Conservation (phyloP, 1,140 invertebrate genomes). For the Microvelia longipes region DNA sequence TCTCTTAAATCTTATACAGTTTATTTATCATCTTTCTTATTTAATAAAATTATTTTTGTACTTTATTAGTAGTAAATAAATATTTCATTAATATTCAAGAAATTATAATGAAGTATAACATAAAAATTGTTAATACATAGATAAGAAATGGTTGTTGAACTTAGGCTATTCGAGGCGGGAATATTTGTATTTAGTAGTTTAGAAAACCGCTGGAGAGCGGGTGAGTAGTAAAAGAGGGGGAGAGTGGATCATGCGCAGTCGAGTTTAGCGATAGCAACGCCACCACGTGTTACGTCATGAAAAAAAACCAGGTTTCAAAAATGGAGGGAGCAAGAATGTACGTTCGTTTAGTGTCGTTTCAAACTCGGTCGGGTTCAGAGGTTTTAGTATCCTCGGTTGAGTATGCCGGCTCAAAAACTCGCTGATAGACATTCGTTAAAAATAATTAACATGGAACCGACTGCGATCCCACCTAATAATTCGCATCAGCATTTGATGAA, state of each 20-base stretch:
- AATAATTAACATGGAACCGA: slow-evolving; percentile 34
- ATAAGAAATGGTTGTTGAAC: too few species aligned
- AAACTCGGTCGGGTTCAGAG: slow-evolving; percentile 4
- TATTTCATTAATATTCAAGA: too few species aligned
- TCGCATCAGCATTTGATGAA: slow-evolving; percentile 40
- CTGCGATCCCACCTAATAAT: slow-evolving; percentile 36
- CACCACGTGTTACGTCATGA: slow-evolving; percentile 1
- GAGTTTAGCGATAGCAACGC: not conserved
- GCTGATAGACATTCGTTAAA: slow-evolving; percentile 24
- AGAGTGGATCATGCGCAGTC: not conserved
- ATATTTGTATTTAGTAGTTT: not conserved
- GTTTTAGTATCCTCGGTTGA: not conserved
- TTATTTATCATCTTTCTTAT: too few species aligned
- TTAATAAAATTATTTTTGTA: too few species aligned
- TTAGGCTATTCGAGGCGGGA: too few species aligned
- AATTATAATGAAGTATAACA: too few species aligned
- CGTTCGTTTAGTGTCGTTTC: slow-evolving; percentile 6
- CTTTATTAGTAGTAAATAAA: too few species aligned
- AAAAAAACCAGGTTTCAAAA: not conserved
- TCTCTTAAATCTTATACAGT: too few species aligned
- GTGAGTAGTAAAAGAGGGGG: not conserved
- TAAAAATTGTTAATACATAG: too few species aligned
- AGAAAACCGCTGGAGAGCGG: not conserved
- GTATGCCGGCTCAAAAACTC: slow-evolving; percentile 21
- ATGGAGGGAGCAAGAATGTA: slow-evolving; percentile 13